Conservation (phyloP, 2,113 vertebrate species). For the Bubalus kerabau region DNA sequence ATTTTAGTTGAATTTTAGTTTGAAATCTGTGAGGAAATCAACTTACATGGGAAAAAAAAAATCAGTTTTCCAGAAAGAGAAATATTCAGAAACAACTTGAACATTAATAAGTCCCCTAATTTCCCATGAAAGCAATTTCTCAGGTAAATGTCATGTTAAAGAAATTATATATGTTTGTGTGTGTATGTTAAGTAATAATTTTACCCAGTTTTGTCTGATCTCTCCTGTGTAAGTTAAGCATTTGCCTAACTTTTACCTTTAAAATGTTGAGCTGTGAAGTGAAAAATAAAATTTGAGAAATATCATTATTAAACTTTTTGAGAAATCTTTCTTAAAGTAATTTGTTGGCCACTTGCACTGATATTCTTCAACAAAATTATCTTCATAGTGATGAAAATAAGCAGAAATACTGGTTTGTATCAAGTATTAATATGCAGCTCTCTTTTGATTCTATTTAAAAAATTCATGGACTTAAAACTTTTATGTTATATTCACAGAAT, state of each 20-base stretch:
- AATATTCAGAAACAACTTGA: conserved; percentile 11
- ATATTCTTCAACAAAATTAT: not conserved
- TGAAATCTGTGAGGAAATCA: not conserved
- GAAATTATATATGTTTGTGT: not conserved
- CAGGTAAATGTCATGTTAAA: conserved; percentile 32
- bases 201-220: not conserved
- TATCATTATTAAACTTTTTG: not conserved
- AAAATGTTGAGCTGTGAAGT: not conserved
- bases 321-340: not conserved
- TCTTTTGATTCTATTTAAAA: conserved; percentile 3
- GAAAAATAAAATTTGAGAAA: not conserved
- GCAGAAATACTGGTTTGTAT: not conserved
- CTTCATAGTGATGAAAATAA: not conserved
- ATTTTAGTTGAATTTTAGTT: conserved; percentile 25
- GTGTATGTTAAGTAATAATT: not conserved
- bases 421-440: not conserved
- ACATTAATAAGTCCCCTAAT: not conserved
- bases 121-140: not conserved
- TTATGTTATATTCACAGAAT: not conserved
- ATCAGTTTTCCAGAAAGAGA: not conserved
- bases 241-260: not conserved
- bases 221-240: not conserved
- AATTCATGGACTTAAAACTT: not conserved
- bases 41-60: not conserved
- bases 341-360: not conserved